Evolutionary conservation across 2,113 vertebrate species (phyloP), one percentile per base, ranked within the genome.

Genomic region (Gasterosteus nipponicus): DNA sequence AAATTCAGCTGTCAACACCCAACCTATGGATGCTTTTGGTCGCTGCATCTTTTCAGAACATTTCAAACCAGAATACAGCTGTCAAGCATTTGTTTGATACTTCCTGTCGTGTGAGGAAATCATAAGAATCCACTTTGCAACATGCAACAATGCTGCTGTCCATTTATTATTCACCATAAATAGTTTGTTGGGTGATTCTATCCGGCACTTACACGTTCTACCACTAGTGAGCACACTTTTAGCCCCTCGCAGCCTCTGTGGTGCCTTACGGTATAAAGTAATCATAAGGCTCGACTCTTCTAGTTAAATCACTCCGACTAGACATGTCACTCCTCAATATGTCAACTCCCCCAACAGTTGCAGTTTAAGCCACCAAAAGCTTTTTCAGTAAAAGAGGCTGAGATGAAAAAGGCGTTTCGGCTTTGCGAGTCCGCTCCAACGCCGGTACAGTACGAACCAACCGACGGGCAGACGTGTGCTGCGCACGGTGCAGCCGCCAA

Each of bases 221-320:
- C 22, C 22, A 26, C 22, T 26, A 26, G 22, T 26, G 22, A 26
- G 22, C 22, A 26, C 22, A 26, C 22, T 26, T 26, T 26, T 26
- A 26, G 22, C 1, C 66, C 29, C n/a, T 7, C 57, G 63, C 70
- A 22, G 12, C 38, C 33, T 61, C 68, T 49, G 10, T 12, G 61
- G 19, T 72, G 67, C 54, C 68, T 76, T 62, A 35, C 38, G 60
- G 47, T 78, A 64, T 44, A 46, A 69, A 69, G 16, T 42, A 41
- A 68, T 77, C 54, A 67, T 38, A 7, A 64, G 68, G 77, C 75
- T 42, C 16, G 77, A 85, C 82, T 70, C 81, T 77, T 75, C 47
- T 51, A 26, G 60, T 66, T 80, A 49, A 58, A 75, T 85, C 85
- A 86, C 73, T 69, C 61, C 35, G 41, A 75, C 69, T 60, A 71